Percentiles rank a stretch among this genome's conserved stretches.
phyloP scores from a whole-genome alignment of 2,797 vertebrate genomes.

The Melanotaenia boesemani region DNA sequence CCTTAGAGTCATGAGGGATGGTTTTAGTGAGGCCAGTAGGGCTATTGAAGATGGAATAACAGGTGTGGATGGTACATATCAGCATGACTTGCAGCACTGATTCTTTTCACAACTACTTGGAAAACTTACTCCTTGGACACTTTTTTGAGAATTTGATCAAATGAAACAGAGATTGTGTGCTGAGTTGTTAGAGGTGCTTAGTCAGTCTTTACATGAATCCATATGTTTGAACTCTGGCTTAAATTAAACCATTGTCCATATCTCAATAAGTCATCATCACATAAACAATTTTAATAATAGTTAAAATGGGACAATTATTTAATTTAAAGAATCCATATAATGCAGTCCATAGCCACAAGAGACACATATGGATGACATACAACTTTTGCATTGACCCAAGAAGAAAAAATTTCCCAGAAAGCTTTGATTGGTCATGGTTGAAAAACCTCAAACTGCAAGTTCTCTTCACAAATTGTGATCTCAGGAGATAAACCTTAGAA shows the following conservation, averaged over 20 bases:
- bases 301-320: neutral
- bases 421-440: constrained; percentile 62
- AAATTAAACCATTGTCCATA: neutral
- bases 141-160: constrained; percentile 47
- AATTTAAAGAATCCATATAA: neutral
- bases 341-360: constrained; percentile 9
- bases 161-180: constrained; percentile 19
- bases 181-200: constrained; percentile 12
- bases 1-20: constrained; percentile 67
- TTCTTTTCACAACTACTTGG: constrained; percentile 56
- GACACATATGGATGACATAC: constrained; percentile 16
- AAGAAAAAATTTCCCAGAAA: constrained; percentile 29
- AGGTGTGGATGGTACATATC: constrained; percentile 52
- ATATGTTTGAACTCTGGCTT: neutral
- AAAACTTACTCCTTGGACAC: constrained; percentile 41
- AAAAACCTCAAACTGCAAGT: constrained; percentile 51
- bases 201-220: neutral
- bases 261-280: neutral
- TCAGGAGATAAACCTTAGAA: constrained; percentile 58
- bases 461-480: constrained; percentile 69
- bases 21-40: constrained; percentile 52
- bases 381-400: constrained; percentile 25
- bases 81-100: constrained; percentile 60
- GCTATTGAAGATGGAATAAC: constrained; percentile 67
- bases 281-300: neutral